These are phyloP conservation scores for Aix galericulata DNA, from an alignment of 2,113 vertebrate genomes.

Conservation along the genomic window DNA sequence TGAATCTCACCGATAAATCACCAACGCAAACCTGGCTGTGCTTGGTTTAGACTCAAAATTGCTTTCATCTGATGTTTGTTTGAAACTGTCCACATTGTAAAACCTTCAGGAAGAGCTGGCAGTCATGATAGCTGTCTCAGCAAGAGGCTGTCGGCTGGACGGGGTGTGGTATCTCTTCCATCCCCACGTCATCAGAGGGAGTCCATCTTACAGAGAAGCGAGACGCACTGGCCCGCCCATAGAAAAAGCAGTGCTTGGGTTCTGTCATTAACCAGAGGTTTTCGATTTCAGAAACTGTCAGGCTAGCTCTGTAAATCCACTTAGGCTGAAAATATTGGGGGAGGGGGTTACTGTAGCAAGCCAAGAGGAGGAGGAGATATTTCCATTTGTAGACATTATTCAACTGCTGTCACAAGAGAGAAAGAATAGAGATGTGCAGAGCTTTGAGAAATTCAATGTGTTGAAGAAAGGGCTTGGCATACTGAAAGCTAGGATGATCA, in stretches of 20 bases:
- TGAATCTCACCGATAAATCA: constrained; percentile 62
- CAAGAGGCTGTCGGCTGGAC: not conserved
- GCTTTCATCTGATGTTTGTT: constrained; percentile 59
- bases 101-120: constrained; percentile 8
- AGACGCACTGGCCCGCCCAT: not conserved
- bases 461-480: not conserved
- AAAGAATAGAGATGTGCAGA: constrained; percentile 39
- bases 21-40: not conserved
- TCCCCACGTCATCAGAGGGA: not conserved
- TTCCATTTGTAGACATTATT: constrained; percentile 44
- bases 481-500: not conserved
- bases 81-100: not conserved
- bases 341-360: not conserved
- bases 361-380: constrained; percentile 39
- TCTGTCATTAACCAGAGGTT: not conserved
- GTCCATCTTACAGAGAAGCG: not conserved
- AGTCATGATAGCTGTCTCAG: not conserved
- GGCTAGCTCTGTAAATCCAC: constrained; percentile 41
- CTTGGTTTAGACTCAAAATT: constrained; percentile 31
- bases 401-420: constrained; percentile 33
- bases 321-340: constrained; percentile 3
- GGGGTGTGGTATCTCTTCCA: not conserved
- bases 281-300: constrained; percentile 27
- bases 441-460: constrained; percentile 23
- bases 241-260: not conserved